Evolutionary conservation across 2,888 invertebrate species (phyloP).

Genomic region (Polylopha cassiicola): DNA sequence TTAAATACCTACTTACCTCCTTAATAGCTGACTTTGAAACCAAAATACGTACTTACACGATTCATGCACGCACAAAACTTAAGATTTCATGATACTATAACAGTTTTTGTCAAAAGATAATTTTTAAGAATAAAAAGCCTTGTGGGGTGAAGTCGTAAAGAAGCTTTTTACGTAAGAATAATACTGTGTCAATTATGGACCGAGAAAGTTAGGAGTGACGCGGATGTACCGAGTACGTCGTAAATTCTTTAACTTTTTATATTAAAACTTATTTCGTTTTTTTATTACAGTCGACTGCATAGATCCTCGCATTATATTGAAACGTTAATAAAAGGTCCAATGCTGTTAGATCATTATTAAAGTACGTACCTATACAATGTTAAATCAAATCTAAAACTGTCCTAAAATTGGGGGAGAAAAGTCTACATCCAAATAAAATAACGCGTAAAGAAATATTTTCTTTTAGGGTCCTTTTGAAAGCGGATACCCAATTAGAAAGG

Average conservation of each 20-base stretch:
- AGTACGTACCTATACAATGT: too few species aligned
- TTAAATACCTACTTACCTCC: too few species aligned
- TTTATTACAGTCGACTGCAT: too few species aligned
- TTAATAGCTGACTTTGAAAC: too few species aligned
- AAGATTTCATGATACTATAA: conserved; percentile 49
- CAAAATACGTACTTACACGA: too few species aligned
- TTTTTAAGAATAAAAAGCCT: conserved; percentile 42
- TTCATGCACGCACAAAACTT: conserved; percentile 25
- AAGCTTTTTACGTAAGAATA: conserved; percentile 37
- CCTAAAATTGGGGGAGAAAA: too few species aligned
- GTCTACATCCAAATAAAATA: too few species aligned
- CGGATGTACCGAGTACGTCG: conserved; percentile 4
- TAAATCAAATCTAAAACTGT: too few species aligned
- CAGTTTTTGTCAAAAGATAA: conserved; percentile 43
- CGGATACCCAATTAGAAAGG: conserved; percentile 15
- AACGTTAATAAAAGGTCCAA: too few species aligned
- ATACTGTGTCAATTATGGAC: conserved; percentile 27
- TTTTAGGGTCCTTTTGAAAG: conserved; percentile 11
- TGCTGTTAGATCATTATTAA: too few species aligned
- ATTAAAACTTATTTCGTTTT: conserved; percentile 12
- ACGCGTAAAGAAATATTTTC: conserved; percentile 16
- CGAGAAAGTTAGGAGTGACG: conserved; percentile 11
- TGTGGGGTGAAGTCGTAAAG: conserved; percentile 39
- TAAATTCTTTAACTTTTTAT: conserved; percentile 13
- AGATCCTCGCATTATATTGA: too few species aligned